These are phyloP conservation scores for Camarhynchus parvulus DNA, from an alignment of 2,113 vertebrate species.

Conservation along the genomic window DNA sequence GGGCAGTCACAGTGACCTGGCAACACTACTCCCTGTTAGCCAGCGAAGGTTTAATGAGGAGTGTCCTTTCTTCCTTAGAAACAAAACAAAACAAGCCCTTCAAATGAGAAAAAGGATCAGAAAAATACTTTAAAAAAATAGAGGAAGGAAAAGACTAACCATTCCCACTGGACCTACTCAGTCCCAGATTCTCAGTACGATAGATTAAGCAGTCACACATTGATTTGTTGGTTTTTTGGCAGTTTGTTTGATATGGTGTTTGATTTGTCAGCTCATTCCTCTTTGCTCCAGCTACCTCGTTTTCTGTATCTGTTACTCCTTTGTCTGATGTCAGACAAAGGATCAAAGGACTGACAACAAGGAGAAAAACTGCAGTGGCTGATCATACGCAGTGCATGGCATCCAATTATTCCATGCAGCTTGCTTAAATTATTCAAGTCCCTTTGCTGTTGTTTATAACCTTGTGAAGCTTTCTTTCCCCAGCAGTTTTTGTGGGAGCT, in stretches of 20 bases:
- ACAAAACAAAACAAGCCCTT: neutral
- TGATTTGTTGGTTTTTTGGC: neutral
- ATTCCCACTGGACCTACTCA: neutral
- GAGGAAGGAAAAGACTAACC: neutral
- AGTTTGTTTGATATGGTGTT: neutral
- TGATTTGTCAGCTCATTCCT: neutral
- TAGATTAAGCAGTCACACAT: neutral
- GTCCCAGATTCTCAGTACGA: neutral
- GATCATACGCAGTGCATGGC: neutral
- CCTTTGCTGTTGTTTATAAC: neutral
- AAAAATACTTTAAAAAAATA: neutral
- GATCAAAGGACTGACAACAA: constrained; percentile 10
- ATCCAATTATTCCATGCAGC: constrained; percentile 28
- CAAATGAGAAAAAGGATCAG: neutral
- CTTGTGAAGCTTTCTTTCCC: neutral
- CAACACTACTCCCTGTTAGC: neutral
- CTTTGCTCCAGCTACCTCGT: neutral
- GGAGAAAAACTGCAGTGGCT: neutral
- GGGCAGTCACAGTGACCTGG: neutral
- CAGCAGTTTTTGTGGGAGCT: neutral
- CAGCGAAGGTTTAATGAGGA: neutral
- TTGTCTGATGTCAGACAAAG: neutral
- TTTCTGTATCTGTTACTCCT: neutral
- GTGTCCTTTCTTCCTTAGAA: neutral
- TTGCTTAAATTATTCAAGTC: constrained; percentile 6